Evolutionary conservation across 2,113 vertebrate species (phyloP).

Genomic region (Thryonomys swinderianus): DNA sequence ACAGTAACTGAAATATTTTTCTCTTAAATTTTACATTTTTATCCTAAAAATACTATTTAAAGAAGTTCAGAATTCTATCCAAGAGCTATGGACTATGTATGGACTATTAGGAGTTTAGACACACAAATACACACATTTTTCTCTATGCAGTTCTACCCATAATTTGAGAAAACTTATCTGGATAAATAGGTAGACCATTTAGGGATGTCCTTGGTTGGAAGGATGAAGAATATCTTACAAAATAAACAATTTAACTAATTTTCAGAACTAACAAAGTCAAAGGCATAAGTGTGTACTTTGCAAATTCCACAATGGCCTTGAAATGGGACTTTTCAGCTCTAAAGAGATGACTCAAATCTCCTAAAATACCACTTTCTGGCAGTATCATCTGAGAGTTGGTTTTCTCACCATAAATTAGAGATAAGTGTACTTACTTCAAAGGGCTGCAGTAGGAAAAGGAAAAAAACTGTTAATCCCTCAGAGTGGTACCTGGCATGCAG

Average conservation of each 20-base stretch:
- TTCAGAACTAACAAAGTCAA: conserved; percentile 37
- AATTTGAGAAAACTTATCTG: conserved; percentile 40
- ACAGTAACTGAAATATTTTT: neutral
- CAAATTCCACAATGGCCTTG: neutral
- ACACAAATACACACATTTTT: conserved; percentile 41
- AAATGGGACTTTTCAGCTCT: neutral
- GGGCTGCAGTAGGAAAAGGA: neutral
- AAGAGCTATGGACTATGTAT: conserved; percentile 14
- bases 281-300: neutral
- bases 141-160: neutral
- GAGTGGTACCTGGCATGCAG: neutral
- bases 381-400: neutral
- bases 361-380: neutral
- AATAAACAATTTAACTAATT: neutral
- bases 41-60: conserved; percentile 52
- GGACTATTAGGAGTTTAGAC: neutral
- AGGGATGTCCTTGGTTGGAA: conserved; percentile 32
- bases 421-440: neutral
- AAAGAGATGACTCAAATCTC: neutral
- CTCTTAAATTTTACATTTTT: conserved; percentile 7
- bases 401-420: neutral
- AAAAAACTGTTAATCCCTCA: neutral
- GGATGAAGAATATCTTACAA: neutral
- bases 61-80: conserved; percentile 42
- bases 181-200: neutral